A percentile compares a stretch with the other conserved stretches of the same genome.
These are phyloP conservation scores for Cryptocheilus praepositus DNA, from an alignment of 2,888 invertebrate genomes.

Conservation along the genomic window DNA sequence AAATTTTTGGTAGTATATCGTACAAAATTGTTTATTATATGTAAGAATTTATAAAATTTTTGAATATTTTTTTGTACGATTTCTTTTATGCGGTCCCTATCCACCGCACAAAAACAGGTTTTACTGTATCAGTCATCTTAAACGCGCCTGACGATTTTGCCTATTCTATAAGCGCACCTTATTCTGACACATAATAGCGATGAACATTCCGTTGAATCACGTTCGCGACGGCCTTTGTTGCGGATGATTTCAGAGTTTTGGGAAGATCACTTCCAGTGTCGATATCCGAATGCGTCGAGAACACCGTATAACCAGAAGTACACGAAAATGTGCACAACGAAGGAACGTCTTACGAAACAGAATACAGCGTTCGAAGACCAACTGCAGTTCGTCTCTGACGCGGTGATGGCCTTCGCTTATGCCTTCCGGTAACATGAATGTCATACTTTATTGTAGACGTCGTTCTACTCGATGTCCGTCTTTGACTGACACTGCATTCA, in stretches of 20 bases:
- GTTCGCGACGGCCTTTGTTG: no score
- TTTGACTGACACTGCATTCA: neutral
- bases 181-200: no score
- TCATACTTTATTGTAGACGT: neutral
- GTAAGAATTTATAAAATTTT: no score
- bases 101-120: no score
- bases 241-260: conserved; percentile 85
- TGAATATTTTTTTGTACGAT: no score
- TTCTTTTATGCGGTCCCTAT: no score
- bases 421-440: conserved; percentile 82
- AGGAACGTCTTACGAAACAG: conserved; percentile 83
- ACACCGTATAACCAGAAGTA: conserved; percentile 90
- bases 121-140: no score
- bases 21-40: no score
- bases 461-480: neutral
- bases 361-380: conserved; percentile 94
- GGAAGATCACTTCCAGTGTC: conserved; percentile 95
- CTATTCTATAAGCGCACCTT: no score
- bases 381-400: conserved; percentile 96
- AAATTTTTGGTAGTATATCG: no score
- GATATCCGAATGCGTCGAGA: conserved; percentile 85
- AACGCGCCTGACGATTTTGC: no score
- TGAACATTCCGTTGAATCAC: no score
- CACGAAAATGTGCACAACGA: conserved; percentile 83
- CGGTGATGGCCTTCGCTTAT: conserved; percentile 95